Percentiles rank a stretch among this genome's conserved stretches.
Conservation (phyloP, 2,888 invertebrate genomes). For the Synergus japonicus region DNA sequence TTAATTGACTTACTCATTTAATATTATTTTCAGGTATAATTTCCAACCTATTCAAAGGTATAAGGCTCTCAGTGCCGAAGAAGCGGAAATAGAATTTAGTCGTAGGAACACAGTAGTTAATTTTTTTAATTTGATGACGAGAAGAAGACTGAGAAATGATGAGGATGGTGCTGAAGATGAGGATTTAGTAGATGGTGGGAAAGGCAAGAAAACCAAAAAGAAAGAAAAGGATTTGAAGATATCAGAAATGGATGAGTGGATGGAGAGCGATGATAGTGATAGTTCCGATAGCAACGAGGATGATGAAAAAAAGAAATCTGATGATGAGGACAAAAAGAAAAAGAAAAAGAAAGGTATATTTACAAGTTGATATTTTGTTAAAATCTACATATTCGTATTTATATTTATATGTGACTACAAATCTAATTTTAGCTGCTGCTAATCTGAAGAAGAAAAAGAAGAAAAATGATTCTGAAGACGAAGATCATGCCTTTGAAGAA, state of each 20-base stretch:
- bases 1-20: not conserved
- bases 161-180: conserved; percentile 82
- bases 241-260: conserved; percentile 97
- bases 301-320: conserved; percentile 80
- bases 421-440: conserved; percentile 41
- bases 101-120: conserved; percentile 97
- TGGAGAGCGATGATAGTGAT: conserved; percentile 84
- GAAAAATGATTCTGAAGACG: conserved; percentile 90
- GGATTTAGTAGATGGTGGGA: conserved; percentile 81
- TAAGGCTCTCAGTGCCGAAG: conserved; percentile 96
- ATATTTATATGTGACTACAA: conserved; percentile 30
- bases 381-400: not conserved
- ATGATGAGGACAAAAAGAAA: conserved; percentile 80
- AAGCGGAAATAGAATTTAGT: conserved; percentile 98
- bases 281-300: conserved; percentile 86
- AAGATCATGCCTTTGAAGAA: conserved; percentile 89
- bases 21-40: conserved; percentile 83
- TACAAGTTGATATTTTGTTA: not conserved
- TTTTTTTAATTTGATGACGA: conserved; percentile 95
- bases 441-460: conserved; percentile 83
- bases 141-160: conserved; percentile 89
- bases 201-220: conserved; percentile 69
- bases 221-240: conserved; percentile 86
- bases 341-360: conserved; percentile 81
- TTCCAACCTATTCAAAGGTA: conserved; percentile 94